Conservation (phyloP, 2,113 vertebrate genomes). For the Leptodactylus fuscus region DNA sequence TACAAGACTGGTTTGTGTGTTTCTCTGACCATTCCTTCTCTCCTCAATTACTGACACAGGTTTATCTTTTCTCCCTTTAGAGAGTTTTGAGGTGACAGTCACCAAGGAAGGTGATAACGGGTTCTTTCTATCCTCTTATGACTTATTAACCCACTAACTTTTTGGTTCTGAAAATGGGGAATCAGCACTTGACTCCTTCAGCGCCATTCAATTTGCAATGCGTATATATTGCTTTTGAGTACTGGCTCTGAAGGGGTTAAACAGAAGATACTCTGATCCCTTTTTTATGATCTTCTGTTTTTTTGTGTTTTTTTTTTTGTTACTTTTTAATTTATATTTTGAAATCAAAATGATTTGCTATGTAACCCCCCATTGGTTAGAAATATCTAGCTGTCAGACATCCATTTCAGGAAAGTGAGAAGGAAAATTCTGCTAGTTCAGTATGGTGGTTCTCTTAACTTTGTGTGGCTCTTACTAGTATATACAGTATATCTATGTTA, state of each 20-base stretch:
- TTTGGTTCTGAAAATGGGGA: conserved; percentile 84
- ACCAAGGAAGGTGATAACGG: conserved; percentile 99
- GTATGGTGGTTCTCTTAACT: neutral
- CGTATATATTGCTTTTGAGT: neutral
- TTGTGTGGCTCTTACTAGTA: no score
- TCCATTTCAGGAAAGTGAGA: conserved; percentile 80
- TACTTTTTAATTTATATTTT: conserved; percentile 70
- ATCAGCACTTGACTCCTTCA: conserved; percentile 78
- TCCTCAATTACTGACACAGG: conserved; percentile 88
- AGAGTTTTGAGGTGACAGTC: conserved; percentile 99
- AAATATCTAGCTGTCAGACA: conserved; percentile 99
- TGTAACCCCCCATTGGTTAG: conserved; percentile 81
- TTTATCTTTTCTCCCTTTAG: conserved; percentile 98
- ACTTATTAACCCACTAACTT: conserved; percentile 98
- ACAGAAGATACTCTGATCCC: conserved; percentile 83
- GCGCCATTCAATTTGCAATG: conserved; percentile 4
- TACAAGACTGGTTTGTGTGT: conserved; percentile 1
- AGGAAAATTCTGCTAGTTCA: neutral
- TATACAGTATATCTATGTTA: neutral
- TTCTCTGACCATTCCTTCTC: conserved; percentile 66
- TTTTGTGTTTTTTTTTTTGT: conserved; percentile 72
- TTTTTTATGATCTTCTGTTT: conserved; percentile 56
- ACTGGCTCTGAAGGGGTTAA: conserved; percentile 65
- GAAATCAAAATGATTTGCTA: conserved; percentile 80
- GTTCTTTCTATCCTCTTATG: conserved; percentile 90